Evolutionary conservation across 2,797 vertebrate species (phyloP).

Genomic region (Gymnodraco acuticeps): DNA sequence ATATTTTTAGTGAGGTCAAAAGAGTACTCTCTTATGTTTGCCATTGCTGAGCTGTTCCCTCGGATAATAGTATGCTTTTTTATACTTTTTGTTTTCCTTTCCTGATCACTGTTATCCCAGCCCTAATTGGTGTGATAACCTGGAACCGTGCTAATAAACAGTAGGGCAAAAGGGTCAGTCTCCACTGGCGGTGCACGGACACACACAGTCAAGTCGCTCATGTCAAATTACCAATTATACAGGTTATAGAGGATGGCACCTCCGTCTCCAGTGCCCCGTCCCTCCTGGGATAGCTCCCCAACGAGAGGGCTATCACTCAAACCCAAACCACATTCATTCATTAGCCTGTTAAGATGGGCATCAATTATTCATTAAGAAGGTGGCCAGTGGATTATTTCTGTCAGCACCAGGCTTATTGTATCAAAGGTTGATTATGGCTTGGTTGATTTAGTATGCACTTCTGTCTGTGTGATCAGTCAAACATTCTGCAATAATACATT

Average conservation of each 20-base stretch:
- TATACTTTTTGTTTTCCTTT: constrained; percentile 53
- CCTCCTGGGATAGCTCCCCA: constrained; percentile 83
- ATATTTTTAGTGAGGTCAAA: constrained; percentile 48
- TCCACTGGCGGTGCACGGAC: constrained; percentile 66
- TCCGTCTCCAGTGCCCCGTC: constrained; percentile 78
- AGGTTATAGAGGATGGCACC: constrained; percentile 85
- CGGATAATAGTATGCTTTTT: constrained; percentile 62
- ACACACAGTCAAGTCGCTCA: constrained; percentile 82
- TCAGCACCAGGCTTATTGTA: constrained; percentile 78
- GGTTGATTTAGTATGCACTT: constrained; percentile 61
- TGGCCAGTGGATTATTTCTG: constrained; percentile 83
- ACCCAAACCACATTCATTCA: constrained; percentile 86
- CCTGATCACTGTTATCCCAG: constrained; percentile 67
- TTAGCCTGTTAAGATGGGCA: constrained; percentile 83
- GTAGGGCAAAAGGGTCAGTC: constrained; percentile 76
- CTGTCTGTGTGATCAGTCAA: constrained; percentile 46
- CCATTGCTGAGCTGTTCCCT: constrained; percentile 4
- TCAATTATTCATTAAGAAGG: constrained; percentile 87
- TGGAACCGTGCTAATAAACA: constrained; percentile 79
- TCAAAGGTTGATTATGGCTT: constrained; percentile 79
- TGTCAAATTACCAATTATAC: constrained; percentile 88
- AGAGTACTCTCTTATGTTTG: constrained; percentile 16
- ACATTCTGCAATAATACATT: neutral
- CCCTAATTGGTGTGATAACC: constrained; percentile 80
- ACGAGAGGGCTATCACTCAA: constrained; percentile 84